Base-by-base conservation (phyloP, 2,888 invertebrate genomes). In the Cantharis nigra region DNA sequence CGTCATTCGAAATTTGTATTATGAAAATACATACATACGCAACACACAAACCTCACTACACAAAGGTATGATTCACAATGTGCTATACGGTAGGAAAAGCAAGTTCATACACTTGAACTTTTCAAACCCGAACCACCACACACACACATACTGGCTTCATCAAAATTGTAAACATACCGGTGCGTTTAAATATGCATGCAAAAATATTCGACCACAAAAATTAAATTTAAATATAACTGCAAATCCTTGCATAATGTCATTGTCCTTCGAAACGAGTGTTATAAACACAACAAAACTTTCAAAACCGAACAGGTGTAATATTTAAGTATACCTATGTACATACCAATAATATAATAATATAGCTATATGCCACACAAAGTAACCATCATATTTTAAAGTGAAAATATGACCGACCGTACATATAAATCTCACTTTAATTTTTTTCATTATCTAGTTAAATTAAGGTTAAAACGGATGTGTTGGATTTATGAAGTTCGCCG, bases 51-150 rank as follows among this genome's bases (percentile, higher is more conserved):
- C 26, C 13, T 23, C 63, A 63, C 65, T n/a, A 23, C 18, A 62
- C 33, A 62, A 71, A 63, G 69, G 69, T 63, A 67, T 75, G 78
- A 78, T 33, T 78, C 78, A 78, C 69, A 63, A 69, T 18, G 23
- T 16, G 69, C 71, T 33, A 62, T 71, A 78, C 75, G 78, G 72
- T 75, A 75, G n/a, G 62, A 69, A 62, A 69, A 26, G 72, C 75
- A 78, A 78, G 78, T 78, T 78, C 78, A 70, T 69, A 75, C 14
- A 72, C 78, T 78, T 78, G 78, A 78, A 78, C 78, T 75, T 78
- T 78, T 72, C 71, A 11, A 23, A 67, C 23, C 7, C 49, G 49
- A 49, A 49, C 49, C 49, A 49, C 49, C 49, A 49, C 49, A 49
- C 49, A 49, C 10, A 30, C 10, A 30, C 10, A 26, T n/a, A n/a